Conservation (phyloP, 2,113 vertebrate genomes). For the Lasiurus borealis region DNA sequence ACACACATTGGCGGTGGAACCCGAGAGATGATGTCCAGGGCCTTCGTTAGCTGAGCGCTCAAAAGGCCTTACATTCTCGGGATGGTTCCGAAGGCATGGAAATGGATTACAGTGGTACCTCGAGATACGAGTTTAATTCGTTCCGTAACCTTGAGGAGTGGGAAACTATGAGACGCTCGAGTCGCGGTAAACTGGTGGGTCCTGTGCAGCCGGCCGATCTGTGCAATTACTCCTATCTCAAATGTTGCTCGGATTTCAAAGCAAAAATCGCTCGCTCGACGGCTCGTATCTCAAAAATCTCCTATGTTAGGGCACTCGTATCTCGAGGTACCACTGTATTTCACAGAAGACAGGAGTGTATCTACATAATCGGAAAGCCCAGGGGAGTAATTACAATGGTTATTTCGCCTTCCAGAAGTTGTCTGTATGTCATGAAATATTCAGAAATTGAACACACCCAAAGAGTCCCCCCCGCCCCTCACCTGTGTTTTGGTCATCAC, state of each 20-base stretch:
- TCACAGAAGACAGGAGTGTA: background rate
- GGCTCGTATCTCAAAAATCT: too few species aligned
- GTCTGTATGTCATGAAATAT: conserved; percentile 8
- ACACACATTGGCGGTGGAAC: conserved; percentile 70
- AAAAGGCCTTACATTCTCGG: conserved; percentile 59
- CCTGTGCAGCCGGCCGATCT: too few species aligned
- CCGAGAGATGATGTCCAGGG: conserved; percentile 30
- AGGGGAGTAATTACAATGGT: conserved; percentile 25
- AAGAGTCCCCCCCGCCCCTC: background rate
- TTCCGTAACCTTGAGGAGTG: too few species aligned
- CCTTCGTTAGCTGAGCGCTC: conserved; percentile 53
- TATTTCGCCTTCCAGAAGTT: background rate
- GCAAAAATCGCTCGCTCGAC: too few species aligned
- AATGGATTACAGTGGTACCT: too few species aligned
- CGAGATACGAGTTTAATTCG: too few species aligned
- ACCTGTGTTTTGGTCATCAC: background rate
- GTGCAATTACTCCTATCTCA: too few species aligned
- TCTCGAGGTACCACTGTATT: too few species aligned
- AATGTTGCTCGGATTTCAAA: too few species aligned
- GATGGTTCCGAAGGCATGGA: background rate
- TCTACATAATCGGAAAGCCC: background rate
- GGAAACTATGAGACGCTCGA: too few species aligned
- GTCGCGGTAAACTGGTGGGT: too few species aligned
- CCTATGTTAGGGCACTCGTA: too few species aligned
- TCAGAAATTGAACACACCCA: conserved; percentile 2